A percentile compares a stretch with the other conserved stretches of the same genome.
phyloP scores from a whole-genome alignment of 2,113 vertebrate species.

The Corvus hawaiiensis region DNA sequence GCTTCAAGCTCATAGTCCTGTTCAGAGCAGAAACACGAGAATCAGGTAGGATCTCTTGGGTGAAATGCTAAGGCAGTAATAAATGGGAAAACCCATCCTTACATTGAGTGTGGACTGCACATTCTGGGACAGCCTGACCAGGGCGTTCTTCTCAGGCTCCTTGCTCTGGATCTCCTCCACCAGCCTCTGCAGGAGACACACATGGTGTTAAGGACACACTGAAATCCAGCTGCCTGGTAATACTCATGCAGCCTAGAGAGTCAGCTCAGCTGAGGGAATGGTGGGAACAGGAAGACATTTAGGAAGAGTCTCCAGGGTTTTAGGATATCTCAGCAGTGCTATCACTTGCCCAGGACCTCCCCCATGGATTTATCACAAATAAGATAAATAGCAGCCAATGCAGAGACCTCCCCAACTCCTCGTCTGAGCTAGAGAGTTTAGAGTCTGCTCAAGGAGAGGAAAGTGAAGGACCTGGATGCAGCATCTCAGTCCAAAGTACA shows the following conservation, averaged over 20 bases:
- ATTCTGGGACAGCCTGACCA: constrained; percentile 77
- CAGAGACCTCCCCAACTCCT: neutral
- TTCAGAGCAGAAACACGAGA: neutral
- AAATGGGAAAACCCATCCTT: neutral
- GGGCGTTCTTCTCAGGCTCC: constrained; percentile 75
- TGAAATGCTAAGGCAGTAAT: neutral
- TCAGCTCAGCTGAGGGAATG: neutral
- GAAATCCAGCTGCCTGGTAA: neutral
- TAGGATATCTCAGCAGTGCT: neutral
- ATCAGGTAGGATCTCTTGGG: neutral
- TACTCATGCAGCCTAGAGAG: neutral
- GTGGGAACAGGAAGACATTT: neutral
- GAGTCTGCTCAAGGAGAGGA: neutral
- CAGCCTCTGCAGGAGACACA: constrained; percentile 75
- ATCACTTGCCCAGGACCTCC: neutral
- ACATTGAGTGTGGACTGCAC: constrained; percentile 84
- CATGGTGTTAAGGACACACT: neutral
- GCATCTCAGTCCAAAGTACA: neutral
- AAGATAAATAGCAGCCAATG: neutral
- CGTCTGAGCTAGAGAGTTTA: neutral
- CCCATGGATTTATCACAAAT: neutral
- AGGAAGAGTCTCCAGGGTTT: neutral
- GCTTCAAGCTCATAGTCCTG: constrained; percentile 86
- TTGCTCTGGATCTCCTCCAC: constrained; percentile 84
- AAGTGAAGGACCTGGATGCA: neutral